A percentile compares a stretch with the other conserved stretches of the same genome.
phyloP scores from a whole-genome alignment of 2,888 invertebrate genomes.

The Amphipyra tragopoginis region DNA sequence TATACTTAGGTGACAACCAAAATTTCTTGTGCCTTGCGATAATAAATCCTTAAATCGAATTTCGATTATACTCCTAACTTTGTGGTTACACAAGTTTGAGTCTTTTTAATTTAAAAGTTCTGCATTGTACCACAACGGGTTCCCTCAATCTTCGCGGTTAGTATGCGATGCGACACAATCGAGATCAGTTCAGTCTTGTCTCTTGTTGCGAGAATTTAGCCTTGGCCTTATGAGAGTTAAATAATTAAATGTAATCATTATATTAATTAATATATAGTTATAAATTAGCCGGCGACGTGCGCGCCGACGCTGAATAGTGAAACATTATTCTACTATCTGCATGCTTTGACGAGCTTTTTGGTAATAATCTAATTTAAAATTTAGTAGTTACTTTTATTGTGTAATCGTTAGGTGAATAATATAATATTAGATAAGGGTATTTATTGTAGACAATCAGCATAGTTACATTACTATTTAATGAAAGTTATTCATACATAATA shows the following conservation, averaged over 20 bases:
- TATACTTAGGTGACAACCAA: slow-evolving; percentile 73
- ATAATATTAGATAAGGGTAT: slow-evolving; percentile 88
- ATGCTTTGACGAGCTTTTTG: slow-evolving; percentile 90
- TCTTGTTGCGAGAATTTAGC: slow-evolving; percentile 90
- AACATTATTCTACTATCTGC: slow-evolving; percentile 88
- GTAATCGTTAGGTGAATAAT: slow-evolving; percentile 87
- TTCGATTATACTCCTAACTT: slow-evolving; percentile 61
- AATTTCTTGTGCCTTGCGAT: slow-evolving; percentile 87
- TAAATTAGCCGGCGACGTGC: slow-evolving; percentile 79
- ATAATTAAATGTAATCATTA: slow-evolving; percentile 88
- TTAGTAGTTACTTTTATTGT: slow-evolving; percentile 88
- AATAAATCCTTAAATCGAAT: slow-evolving; percentile 63
- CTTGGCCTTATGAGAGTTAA: slow-evolving; percentile 90
- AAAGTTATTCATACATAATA: slow-evolving; percentile 87
- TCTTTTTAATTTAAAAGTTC: slow-evolving; percentile 56
- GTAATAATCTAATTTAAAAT: slow-evolving; percentile 89
- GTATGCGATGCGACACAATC: slow-evolving; percentile 81
- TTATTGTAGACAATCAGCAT: slow-evolving; percentile 88
- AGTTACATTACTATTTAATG: slow-evolving; percentile 87
- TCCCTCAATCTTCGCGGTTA: slow-evolving; percentile 63
- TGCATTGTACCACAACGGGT: slow-evolving; percentile 60
- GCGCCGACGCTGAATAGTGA: slow-evolving; percentile 86
- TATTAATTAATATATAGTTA: slow-evolving; percentile 79
- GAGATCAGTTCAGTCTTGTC: slow-evolving; percentile 86
- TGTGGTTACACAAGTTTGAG: slow-evolving; percentile 64